Evolutionary conservation across 2,888 invertebrate genomes (phyloP).

Genomic region (Phengaris arion): DNA sequence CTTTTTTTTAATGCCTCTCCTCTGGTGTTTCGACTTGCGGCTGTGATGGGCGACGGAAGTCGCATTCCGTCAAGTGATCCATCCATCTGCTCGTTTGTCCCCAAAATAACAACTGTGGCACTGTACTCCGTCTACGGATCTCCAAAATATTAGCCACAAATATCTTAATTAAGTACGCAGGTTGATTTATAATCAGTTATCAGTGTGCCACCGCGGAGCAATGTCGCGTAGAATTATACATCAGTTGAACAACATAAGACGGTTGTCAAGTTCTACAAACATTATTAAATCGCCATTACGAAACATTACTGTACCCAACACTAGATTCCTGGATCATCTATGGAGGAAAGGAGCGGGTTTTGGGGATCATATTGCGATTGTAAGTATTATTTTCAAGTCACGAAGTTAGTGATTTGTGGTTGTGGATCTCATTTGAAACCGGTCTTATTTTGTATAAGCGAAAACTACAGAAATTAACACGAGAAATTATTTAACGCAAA

Average conservation of each 20-base stretch:
- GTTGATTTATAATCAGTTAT: slow-evolving; percentile 45
- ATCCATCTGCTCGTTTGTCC: too few relatives aligned
- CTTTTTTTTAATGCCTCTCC: too few relatives aligned
- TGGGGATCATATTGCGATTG: slow-evolving; percentile 62
- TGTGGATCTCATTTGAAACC: too few relatives aligned
- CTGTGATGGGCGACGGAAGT: too few relatives aligned
- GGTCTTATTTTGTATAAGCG: too few relatives aligned
- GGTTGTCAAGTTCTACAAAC: slow-evolving; percentile 48
- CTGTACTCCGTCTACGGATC: too few relatives aligned
- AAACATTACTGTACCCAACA: slow-evolving; percentile 58
- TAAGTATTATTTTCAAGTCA: slow-evolving; percentile 45
- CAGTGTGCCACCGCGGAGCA: slow-evolving; percentile 48
- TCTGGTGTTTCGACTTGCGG: too few relatives aligned
- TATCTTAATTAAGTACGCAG: background rate
- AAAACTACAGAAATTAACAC: too few relatives aligned
- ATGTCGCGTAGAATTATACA: slow-evolving; percentile 63
- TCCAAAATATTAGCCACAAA: background rate
- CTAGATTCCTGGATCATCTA: slow-evolving; percentile 58
- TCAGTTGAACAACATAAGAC: slow-evolving; percentile 59
- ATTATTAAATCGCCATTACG: slow-evolving; percentile 58
- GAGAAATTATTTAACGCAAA: too few relatives aligned
- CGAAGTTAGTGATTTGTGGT: too few relatives aligned
- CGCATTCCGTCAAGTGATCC: too few relatives aligned
- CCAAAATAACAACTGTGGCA: too few relatives aligned
- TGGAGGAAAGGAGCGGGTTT: slow-evolving; percentile 56